Base-by-base conservation (phyloP, 2,797 vertebrate genomes). In the Scolopax bukidnonensis region DNA sequence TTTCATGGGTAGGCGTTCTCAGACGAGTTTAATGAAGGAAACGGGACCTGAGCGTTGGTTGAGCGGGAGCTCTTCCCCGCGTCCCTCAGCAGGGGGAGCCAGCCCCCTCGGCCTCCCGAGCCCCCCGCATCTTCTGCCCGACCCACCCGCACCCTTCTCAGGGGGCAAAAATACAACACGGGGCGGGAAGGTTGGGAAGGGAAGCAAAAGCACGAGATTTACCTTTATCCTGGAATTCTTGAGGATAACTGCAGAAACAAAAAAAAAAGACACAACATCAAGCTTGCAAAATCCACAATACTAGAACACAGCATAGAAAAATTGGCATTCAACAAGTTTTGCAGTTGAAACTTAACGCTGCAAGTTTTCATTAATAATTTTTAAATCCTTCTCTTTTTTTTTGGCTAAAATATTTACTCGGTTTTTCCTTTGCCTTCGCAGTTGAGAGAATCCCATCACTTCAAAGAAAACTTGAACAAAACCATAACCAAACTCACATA, bases 181-280 rank as follows among this genome's bases (percentile, higher is more conserved):
- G 32, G 13, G 3, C 5, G 11, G 65, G 41, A 25, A 32, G 20
- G 41, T 41, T 14, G 13, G 17, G 4, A n/a, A 18, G 20, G 21
- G 20, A 69, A 32, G 16, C 51, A 8, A 4, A 56, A n/a, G 28
- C 19, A 7, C 25, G 12, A 9, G 33, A 98, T 98, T 98, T 98
- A 99, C 99, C 97, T 98, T 97, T 99, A 75, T 99, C 98, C 96
- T 98, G 98, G 95, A 99, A 98, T 51, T 99, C 99, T 4, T 98
- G 97, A n/a, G 98, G 98, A 41, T 98, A 99, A 45, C 99, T 99
- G 97, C 82, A 75, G 95, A 41, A 14, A 78, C 51, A 78, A 91
- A 32, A 61, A 90, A 43, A 13, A 91, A 28, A 59, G 16, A 74
- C 28, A 89, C 13, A n/a, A 36, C 19, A 12, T 70, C 6, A 68